A percentile compares a stretch with the other conserved stretches of the same genome.
phyloP scores from a whole-genome alignment of 2,888 invertebrate species.

The Eupithecia abbreviata region DNA sequence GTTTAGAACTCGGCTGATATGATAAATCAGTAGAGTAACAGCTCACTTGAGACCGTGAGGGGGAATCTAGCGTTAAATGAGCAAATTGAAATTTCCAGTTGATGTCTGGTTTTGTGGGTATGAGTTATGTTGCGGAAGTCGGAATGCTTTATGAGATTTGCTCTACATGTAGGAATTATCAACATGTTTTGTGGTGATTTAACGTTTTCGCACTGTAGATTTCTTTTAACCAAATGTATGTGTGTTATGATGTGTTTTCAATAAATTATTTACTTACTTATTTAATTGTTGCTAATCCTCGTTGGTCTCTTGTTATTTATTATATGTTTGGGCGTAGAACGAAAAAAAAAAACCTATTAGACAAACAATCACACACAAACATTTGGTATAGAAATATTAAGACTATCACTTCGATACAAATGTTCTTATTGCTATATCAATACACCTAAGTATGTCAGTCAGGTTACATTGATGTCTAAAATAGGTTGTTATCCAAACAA shows the following conservation, averaged over 20 bases:
- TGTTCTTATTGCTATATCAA: background rate
- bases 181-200: background rate
- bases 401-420: too few species aligned
- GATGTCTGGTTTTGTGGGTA: conserved; percentile 46
- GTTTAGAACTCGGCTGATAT: conserved; percentile 79
- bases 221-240: background rate
- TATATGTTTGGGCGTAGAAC: too few species aligned
- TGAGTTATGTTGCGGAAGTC: conserved; percentile 42
- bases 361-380: too few species aligned
- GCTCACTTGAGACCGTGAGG: conserved; percentile 75
- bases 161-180: conserved; percentile 41
- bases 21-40: conserved; percentile 82
- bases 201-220: background rate
- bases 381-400: too few species aligned
- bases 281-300: too few species aligned
- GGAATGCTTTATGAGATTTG: conserved; percentile 43
- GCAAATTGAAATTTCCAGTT: conserved; percentile 71
- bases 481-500: background rate
- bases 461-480: background rate
- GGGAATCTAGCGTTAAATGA: conserved; percentile 72
- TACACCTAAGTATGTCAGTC: background rate
- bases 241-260: too few species aligned
- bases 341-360: too few species aligned
- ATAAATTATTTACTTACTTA: too few species aligned
- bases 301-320: too few species aligned